phyloP scores from a whole-genome alignment of 1,140 invertebrate species.

The Drosophila takahashii region DNA sequence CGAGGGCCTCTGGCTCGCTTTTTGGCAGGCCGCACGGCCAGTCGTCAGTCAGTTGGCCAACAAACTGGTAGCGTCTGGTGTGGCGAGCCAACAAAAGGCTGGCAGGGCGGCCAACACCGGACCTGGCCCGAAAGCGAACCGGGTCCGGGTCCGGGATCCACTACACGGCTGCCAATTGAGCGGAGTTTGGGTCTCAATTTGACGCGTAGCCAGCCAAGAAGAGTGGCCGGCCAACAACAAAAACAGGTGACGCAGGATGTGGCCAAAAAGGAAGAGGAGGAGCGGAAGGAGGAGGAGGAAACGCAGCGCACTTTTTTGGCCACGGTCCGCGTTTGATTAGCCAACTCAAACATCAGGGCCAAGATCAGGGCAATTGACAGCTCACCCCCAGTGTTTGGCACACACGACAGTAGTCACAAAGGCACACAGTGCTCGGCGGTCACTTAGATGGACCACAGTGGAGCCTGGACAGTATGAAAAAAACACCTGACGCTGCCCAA shows the following conservation, averaged over 20 bases:
- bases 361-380: conserved; percentile 76
- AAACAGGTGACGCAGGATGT: conserved; percentile 67
- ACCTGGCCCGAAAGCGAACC: conserved; percentile 54
- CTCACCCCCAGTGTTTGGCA: conserved; percentile 13
- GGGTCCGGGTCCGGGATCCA: conserved; percentile 20
- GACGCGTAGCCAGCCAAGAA: conserved; percentile 84
- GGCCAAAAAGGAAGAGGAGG: conserved; percentile 39
- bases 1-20: conserved; percentile 74
- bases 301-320: conserved; percentile 63
- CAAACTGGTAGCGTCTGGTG: conserved; percentile 84
- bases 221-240: conserved; percentile 77
- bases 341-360: conserved; percentile 81
- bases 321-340: conserved; percentile 75
- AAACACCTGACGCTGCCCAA: conserved; percentile 30
- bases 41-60: conserved; percentile 85
- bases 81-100: conserved; percentile 83
- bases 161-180: conserved; percentile 64
- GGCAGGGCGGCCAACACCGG: conserved; percentile 78
- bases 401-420: conserved; percentile 15
- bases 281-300: conserved; percentile 39
- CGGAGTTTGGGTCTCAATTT: conserved; percentile 60
- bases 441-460: conserved; percentile 31
- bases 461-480: conserved; percentile 39
- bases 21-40: conserved; percentile 78
- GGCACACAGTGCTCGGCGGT: conserved; percentile 2